Evolutionary conservation across 2,113 vertebrate genomes (phyloP).

Genomic region (Corynorhinus townsendii): DNA sequence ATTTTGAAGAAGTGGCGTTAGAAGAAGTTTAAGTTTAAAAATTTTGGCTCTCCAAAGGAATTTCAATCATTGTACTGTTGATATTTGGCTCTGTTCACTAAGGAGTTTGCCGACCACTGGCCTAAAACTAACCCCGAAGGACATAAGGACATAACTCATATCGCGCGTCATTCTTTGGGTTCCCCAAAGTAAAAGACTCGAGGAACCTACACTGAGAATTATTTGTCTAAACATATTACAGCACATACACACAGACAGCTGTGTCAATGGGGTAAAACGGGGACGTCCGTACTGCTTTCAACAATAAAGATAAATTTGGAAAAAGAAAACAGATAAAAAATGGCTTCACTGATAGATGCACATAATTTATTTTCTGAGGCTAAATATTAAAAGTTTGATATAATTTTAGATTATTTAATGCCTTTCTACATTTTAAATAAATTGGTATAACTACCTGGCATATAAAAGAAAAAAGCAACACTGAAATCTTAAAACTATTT

Average conservation of each 20-base stretch:
- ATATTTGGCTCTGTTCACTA: no score
- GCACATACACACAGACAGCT: background rate
- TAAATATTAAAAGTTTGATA: background rate
- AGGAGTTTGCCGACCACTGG: no score
- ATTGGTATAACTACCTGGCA: background rate
- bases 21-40: no score
- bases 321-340: no score
- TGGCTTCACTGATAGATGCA: background rate
- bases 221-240: background rate
- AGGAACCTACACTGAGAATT: background rate
- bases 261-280: background rate
- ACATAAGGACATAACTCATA: background rate
- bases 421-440: slow-evolving; percentile 5
- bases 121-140: background rate
- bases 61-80: no score
- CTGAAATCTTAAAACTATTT: no score
- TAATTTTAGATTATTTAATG: background rate
- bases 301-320: no score
- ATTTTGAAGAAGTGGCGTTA: no score
- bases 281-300: no score
- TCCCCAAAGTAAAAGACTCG: background rate
- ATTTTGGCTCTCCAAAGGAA: no score
- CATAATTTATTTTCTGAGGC: background rate
- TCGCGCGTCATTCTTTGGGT: background rate
- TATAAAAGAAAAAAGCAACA: background rate